Percentiles rank a stretch among this genome's conserved stretches.
Conservation (phyloP, 2,888 invertebrate species). For the Lycocerus yunnanus region DNA sequence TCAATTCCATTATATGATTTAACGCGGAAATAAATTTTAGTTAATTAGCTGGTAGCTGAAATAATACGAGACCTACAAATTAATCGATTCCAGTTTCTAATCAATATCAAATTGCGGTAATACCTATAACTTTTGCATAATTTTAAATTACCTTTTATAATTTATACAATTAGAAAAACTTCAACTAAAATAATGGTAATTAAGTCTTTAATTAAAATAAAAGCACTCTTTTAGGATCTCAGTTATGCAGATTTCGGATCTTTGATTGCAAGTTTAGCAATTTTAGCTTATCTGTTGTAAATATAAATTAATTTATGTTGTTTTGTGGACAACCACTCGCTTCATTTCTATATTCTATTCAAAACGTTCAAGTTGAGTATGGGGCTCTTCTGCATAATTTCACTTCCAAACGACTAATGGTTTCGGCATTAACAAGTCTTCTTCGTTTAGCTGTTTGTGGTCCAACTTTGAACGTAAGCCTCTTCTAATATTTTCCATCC, state of each 20-base stretch:
- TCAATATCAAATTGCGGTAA: neutral
- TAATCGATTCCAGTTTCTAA: neutral
- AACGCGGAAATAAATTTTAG: neutral
- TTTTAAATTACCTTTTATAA: neutral
- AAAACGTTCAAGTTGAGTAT: too few species aligned
- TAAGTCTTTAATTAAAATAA: neutral
- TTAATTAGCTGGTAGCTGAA: neutral
- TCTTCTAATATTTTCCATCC: too few species aligned
- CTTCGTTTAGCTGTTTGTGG: too few species aligned
- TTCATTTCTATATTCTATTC: too few species aligned
- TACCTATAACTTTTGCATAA: neutral
- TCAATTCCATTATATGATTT: neutral
- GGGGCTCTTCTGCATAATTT: too few species aligned
- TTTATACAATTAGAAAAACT: neutral
- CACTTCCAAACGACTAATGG: too few species aligned
- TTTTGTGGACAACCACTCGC: too few species aligned
- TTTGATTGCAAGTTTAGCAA: too few species aligned
- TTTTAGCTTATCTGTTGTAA: too few species aligned
- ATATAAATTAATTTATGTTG: too few species aligned
- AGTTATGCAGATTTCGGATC: neutral
- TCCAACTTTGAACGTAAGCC: too few species aligned
- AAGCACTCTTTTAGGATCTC: neutral
- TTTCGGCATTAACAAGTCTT: too few species aligned
- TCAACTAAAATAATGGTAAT: neutral
- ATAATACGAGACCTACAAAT: neutral